A percentile compares a stretch with the other conserved stretches of the same genome.
These are phyloP conservation scores for Plebejus argus DNA, from an alignment of 2,888 invertebrate genomes.

Conservation along the genomic window DNA sequence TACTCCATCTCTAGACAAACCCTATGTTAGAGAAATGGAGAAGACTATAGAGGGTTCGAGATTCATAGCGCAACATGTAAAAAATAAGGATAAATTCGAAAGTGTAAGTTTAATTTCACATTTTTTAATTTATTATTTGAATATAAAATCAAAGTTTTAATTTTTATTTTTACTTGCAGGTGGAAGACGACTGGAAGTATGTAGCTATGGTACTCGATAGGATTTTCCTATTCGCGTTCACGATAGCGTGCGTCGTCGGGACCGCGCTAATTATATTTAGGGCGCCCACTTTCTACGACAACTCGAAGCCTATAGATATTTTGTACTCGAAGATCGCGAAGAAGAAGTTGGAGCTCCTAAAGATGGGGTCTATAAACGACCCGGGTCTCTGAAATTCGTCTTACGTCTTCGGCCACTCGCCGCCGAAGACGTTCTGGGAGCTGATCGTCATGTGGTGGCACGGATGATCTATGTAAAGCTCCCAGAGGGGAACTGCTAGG, in stretches of 20 bases:
- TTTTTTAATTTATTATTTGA: not conserved
- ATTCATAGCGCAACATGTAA: constrained; percentile 97
- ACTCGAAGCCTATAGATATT: constrained; percentile 93
- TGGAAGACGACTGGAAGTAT: constrained; percentile 99
- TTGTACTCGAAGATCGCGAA: constrained; percentile 95
- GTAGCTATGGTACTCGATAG: constrained; percentile 98
- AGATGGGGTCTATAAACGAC: constrained; percentile 89
- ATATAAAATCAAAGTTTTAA: constrained; percentile 4
- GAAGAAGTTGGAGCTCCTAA: constrained; percentile 92
- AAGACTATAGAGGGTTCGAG: constrained; percentile 95
- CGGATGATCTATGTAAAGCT: constrained; percentile 75
- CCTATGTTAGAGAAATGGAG: constrained; percentile 91
- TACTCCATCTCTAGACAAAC: constrained; percentile 91
- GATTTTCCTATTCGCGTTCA: constrained; percentile 97
- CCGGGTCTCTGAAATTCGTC: constrained; percentile 85
- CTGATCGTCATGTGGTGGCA: constrained; percentile 81
- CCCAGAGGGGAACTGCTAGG: constrained; percentile 68
- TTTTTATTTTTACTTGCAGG: constrained; percentile 75
- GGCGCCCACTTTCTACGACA: constrained; percentile 95
- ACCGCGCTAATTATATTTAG: constrained; percentile 93
- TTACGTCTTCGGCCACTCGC: constrained; percentile 85
- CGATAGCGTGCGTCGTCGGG: constrained; percentile 95
- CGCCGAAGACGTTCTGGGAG: constrained; percentile 84
- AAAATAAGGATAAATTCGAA: constrained; percentile 96
- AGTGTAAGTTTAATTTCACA: constrained; percentile 85